phyloP scores from a whole-genome alignment of 2,888 invertebrate genomes.

The Tachina fera region DNA sequence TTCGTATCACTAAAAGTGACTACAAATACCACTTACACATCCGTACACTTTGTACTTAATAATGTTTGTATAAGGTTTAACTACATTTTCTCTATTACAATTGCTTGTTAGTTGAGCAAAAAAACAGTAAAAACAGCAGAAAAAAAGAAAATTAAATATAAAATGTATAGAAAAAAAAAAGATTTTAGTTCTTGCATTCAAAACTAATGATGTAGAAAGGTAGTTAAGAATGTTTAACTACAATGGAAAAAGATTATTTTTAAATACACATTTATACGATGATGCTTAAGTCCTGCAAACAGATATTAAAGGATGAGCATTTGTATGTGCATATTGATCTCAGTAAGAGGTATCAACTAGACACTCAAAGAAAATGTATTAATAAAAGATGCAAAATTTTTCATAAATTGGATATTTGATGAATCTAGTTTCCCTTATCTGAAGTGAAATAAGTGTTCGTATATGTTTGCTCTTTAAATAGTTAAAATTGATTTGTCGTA shows the following conservation, averaged over 20 bases:
- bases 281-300: background rate
- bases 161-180: conserved; percentile 3
- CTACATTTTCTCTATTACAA: conserved; percentile 35
- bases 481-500: too few relatives aligned
- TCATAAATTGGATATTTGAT: too few relatives aligned
- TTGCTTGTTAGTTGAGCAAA: conserved; percentile 7
- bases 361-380: background rate
- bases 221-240: conserved; percentile 58
- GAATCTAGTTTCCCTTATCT: too few relatives aligned
- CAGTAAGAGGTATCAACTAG: background rate
- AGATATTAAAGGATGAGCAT: background rate
- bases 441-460: too few relatives aligned
- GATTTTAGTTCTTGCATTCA: conserved; percentile 44
- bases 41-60: background rate
- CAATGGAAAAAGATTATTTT: conserved; percentile 55
- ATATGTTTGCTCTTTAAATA: too few relatives aligned
- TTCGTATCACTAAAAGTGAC: conserved; percentile 25
- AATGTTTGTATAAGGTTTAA: conserved; percentile 16
- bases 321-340: background rate
- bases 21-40: background rate
- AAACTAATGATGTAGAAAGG: conserved; percentile 66
- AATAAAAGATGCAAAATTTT: too few relatives aligned
- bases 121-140: background rate
- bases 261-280: conserved; percentile 11
- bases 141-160: background rate